Evolutionary conservation across 2,113 vertebrate species (phyloP).

Genomic region (Burhinus bistriatus): DNA sequence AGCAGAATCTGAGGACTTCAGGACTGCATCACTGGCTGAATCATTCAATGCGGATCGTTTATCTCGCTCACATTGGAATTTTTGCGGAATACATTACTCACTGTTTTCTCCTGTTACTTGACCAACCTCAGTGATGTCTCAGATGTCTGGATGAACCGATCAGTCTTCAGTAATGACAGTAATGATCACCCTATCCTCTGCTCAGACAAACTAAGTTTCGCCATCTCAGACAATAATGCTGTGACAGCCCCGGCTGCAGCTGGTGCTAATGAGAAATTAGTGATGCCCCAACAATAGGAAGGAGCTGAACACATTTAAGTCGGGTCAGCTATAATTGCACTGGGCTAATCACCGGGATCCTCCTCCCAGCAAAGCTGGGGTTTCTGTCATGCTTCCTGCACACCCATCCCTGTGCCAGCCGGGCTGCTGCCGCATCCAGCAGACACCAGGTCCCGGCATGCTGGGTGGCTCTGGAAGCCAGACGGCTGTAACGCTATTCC

Average conservation of each 20-base stretch:
- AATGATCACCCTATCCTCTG: neutral
- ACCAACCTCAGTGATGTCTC: neutral
- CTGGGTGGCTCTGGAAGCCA: neutral
- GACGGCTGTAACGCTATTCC: fast-evolving
- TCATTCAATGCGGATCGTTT: fast-evolving
- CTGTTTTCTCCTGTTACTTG: neutral
- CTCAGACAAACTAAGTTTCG: neutral
- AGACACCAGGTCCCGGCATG: fast-evolving
- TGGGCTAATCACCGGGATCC: neutral
- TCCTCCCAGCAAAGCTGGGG: neutral
- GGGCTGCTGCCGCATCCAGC: neutral
- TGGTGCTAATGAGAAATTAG: neutral
- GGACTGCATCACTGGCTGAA: neutral
- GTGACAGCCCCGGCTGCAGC: neutral
- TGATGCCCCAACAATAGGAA: neutral
- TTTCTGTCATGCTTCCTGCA: fast-evolving
- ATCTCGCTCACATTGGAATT: fast-evolving
- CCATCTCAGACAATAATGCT: fast-evolving
- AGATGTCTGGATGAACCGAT: too few species aligned
- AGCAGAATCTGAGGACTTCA: neutral
- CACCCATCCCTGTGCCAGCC: too few species aligned
- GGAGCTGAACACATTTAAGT: too few species aligned
- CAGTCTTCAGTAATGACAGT: neutral
- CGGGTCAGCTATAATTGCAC: neutral
- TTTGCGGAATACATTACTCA: neutral